phyloP scores from a whole-genome alignment of 2,888 invertebrate genomes.

The Pseudeuparius sepicola region DNA sequence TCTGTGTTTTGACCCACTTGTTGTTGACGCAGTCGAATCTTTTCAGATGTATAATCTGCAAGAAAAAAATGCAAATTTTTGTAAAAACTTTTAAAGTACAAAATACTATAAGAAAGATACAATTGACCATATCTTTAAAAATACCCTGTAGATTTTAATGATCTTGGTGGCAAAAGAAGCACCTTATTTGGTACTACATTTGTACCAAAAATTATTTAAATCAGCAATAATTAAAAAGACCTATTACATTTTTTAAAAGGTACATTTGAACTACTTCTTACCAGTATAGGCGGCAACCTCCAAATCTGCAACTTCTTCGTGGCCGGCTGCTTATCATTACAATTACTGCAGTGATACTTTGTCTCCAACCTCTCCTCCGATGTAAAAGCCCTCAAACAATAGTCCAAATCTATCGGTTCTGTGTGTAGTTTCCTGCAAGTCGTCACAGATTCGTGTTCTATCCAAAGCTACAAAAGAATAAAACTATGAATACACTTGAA shows the following conservation, averaged over 20 bases:
- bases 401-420: constrained; percentile 74
- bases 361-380: constrained; percentile 77
- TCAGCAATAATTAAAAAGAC: too few relatives aligned
- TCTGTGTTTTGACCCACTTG: constrained; percentile 91
- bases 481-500: too few relatives aligned
- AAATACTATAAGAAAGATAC: too few relatives aligned
- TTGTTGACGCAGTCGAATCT: constrained; percentile 84
- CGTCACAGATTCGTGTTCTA: constrained; percentile 66
- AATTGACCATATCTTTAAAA: too few relatives aligned
- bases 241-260: too few relatives aligned
- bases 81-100: too few relatives aligned
- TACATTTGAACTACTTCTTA: constrained; percentile 34
- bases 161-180: too few relatives aligned
- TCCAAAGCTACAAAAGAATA: constrained; percentile 48
- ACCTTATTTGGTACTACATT: too few relatives aligned
- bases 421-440: constrained; percentile 60
- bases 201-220: too few relatives aligned
- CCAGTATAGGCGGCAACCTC: constrained; percentile 81
- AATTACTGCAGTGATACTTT: constrained; percentile 76
- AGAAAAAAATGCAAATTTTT: constrained; percentile 12
- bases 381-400: constrained; percentile 82
- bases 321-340: constrained; percentile 74
- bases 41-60: constrained; percentile 82
- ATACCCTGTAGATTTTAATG: too few relatives aligned
- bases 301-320: constrained; percentile 88